phyloP scores from a whole-genome alignment of 2,113 vertebrate species.

The Mus pahari region DNA sequence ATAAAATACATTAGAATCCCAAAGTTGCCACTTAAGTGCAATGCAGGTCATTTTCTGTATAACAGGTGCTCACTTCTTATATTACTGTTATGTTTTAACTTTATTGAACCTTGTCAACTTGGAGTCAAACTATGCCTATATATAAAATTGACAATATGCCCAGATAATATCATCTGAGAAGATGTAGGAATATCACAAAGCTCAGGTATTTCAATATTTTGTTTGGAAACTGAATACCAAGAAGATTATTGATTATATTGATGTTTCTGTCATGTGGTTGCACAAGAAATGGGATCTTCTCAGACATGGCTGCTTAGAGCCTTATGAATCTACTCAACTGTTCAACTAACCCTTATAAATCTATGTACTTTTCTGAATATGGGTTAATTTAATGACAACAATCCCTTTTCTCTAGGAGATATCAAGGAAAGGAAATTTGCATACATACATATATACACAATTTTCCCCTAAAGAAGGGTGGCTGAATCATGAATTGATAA shows the following conservation, averaged over 20 bases:
- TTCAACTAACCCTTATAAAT: background rate
- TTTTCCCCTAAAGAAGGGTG: background rate
- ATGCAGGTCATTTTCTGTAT: background rate
- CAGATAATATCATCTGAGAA: background rate
- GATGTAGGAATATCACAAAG: background rate
- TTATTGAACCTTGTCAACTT: background rate
- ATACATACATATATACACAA: background rate
- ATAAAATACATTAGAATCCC: slow-evolving; percentile 1
- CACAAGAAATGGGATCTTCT: background rate
- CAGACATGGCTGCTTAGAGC: background rate
- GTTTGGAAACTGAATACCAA: slow-evolving; percentile 1
- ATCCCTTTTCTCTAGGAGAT: background rate
- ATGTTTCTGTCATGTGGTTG: background rate
- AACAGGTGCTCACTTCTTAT: background rate
- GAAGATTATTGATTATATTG: background rate
- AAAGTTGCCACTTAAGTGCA: background rate
- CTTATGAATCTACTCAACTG: background rate
- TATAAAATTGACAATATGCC: background rate
- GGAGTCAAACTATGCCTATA: background rate
- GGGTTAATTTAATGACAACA: background rate
- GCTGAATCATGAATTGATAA: background rate
- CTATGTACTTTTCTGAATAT: background rate
- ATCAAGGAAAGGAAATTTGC: background rate
- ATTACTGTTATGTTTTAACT: background rate
- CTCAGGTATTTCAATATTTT: background rate